phyloP scores from a whole-genome alignment of 2,113 vertebrate species.

The Penelope pileata region DNA sequence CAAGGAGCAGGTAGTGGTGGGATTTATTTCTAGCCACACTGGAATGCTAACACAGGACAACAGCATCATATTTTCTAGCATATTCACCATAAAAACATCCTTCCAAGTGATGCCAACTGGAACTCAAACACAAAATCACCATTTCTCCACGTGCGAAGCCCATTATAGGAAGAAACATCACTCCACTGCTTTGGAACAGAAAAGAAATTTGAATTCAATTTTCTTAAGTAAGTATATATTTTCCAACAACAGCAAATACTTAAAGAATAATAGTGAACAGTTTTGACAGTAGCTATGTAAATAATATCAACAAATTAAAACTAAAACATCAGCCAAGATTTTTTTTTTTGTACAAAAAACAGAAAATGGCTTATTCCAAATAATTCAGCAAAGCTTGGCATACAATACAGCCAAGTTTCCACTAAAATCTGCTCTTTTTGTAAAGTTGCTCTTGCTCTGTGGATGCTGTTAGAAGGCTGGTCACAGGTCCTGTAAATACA shows the following conservation, averaged over 20 bases:
- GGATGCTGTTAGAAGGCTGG: constrained; percentile 14
- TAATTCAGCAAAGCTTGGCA: not conserved
- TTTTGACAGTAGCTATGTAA: not conserved
- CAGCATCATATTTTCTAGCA: not conserved
- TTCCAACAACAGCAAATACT: not conserved
- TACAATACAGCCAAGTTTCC: not conserved
- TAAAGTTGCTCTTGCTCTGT: not conserved
- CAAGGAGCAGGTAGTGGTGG: not conserved
- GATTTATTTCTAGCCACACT: not conserved
- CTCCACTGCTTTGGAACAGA: not conserved
- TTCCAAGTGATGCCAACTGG: not conserved
- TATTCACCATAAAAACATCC: not conserved
- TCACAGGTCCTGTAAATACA: not conserved
- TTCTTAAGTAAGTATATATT: not conserved
- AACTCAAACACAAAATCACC: not conserved
- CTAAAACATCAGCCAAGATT: not conserved
- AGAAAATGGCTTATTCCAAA: not conserved
- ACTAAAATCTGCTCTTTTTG: not conserved
- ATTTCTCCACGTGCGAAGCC: not conserved
- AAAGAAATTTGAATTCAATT: not conserved
- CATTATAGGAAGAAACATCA: not conserved
- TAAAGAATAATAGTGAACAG: not conserved
- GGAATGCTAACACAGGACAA: not conserved
- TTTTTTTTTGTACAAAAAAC: not conserved
- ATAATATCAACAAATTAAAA: not conserved